Percentiles rank a stretch among this genome's conserved stretches.
Evolutionary conservation across 1,140 invertebrate species (phyloP).

Genomic region (Solenopsis fugax): DNA sequence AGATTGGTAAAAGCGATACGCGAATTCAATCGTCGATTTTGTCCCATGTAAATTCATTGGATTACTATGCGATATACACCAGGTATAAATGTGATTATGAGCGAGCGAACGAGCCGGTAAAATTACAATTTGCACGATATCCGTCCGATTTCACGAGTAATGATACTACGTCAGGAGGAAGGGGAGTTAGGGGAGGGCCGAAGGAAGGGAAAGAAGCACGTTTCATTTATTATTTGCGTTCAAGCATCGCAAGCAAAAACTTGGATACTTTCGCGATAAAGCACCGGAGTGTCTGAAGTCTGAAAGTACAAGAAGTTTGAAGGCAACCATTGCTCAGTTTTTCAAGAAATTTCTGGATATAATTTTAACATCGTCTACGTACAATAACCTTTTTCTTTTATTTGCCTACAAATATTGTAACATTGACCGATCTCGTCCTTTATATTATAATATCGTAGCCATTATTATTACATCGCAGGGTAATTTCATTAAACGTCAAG

Average conservation of each 20-base stretch:
- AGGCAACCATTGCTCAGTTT: not conserved
- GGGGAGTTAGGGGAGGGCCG: too few relatives aligned
- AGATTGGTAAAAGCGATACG: conserved; percentile 51
- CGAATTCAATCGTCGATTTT: conserved; percentile 48
- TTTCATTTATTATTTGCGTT: conserved; percentile 11
- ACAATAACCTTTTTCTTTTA: not conserved
- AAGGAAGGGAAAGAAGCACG: not conserved
- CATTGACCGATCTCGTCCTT: not conserved
- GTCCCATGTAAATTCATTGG: conserved; percentile 33
- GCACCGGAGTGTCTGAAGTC: not conserved
- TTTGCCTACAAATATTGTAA: not conserved
- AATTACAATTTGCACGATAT: conserved; percentile 34
- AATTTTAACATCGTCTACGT: not conserved
- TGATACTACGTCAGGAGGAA: not conserved
- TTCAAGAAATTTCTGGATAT: conserved; percentile 9
- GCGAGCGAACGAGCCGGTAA: not conserved
- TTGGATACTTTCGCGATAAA: not conserved
- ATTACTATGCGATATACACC: conserved; percentile 13
- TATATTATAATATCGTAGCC: not conserved
- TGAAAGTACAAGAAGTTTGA: conserved; percentile 16
- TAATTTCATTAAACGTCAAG: conserved; percentile 19
- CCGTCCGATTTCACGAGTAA: not conserved
- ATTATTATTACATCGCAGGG: not conserved
- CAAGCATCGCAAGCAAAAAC: not conserved
- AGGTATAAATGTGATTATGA: conserved; percentile 24